Evolutionary conservation across 2,888 invertebrate species (phyloP), one percentile per base, ranked within the genome.

Genomic region (Autographa pulchrina): DNA sequence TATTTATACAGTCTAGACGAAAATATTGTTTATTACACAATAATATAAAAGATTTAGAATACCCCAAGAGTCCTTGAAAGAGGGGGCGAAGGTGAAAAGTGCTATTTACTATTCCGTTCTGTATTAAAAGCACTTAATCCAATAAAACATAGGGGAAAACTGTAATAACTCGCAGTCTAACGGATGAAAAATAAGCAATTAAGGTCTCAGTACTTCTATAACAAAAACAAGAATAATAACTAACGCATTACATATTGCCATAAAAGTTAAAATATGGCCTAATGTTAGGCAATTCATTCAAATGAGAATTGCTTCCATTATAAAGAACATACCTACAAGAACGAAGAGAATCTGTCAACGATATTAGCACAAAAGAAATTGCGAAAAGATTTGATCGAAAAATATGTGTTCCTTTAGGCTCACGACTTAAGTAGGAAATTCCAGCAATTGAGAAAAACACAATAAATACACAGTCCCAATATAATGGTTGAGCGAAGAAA

Each of bases 1-100:
- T 86, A 86, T 87, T 85, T 82, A 79, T 78, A 82, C 75, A 80
- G 90, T 91, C 90, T 91, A 91, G 91, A 91, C 90, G 75, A 85
- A 86, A 89, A 79, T 83, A 83, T 87, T 85, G 85, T 90, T 88
- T 89, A 88, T 87, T 83, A 77, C 83, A 85, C 84, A 85, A 82
- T 88, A 85, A 89, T 84, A 82, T 78, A 81, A 81, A 83, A 83
- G 78, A 87, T 86, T 89, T 84, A 84, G 80, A 80, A 83, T 82
- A 80, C 78, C 84, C 83, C 80, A 62, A 78, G 70, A 74, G 85
- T 75, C 82, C 87, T 87, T 86, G 84, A 72, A 71, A 78, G 78
- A 78, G 86, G 86, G 82, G 69, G 48, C 52, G 76, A 82, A 91
- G 90, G 91, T 90, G 88, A 88, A 91, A 89, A 86, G 85, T 81